These are phyloP conservation scores for Haemorhous mexicanus DNA, from an alignment of 2,113 vertebrate species.

Conservation along the genomic window DNA sequence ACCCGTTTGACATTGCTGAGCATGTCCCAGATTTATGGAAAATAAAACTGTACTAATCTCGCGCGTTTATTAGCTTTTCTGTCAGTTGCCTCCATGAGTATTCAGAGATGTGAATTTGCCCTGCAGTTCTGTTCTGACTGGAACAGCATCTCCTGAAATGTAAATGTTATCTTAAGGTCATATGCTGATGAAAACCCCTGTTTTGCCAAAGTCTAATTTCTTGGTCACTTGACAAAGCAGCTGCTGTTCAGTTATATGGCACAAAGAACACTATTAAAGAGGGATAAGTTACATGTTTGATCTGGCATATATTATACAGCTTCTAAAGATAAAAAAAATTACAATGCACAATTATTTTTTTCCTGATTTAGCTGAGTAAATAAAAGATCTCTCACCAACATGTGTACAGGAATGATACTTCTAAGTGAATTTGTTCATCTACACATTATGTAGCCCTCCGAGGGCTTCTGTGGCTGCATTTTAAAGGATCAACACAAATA, in stretches of 20 bases:
- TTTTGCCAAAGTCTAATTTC: slow-evolving; percentile 59
- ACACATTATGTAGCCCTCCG: not conserved
- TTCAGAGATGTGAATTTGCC: slow-evolving; percentile 31
- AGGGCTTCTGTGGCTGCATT: not conserved
- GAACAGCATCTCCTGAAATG: slow-evolving; percentile 51
- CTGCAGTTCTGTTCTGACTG: slow-evolving; percentile 35
- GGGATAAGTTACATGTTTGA: not conserved
- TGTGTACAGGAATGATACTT: not conserved
- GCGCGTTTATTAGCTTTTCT: slow-evolving; percentile 45
- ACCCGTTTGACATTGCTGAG: slow-evolving; percentile 37
- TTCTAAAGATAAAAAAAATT: slow-evolving; percentile 9
- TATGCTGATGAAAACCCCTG: slow-evolving; percentile 61
- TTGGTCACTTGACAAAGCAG: slow-evolving; percentile 60
- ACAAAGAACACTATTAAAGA: slow-evolving; percentile 25
- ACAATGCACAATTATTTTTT: not conserved
- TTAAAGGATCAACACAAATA: not conserved
- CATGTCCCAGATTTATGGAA: slow-evolving; percentile 47
- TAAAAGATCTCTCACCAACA: not conserved
- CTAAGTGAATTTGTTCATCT: not conserved
- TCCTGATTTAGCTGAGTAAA: not conserved
- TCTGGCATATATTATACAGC: slow-evolving; percentile 26
- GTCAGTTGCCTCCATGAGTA: not conserved
- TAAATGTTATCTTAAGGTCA: slow-evolving; percentile 69
- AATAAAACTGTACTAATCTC: slow-evolving; percentile 59
- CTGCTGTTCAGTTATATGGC: slow-evolving; percentile 22